phyloP scores from a whole-genome alignment of 1,140 invertebrate species.

The Cyclina sinensis region DNA sequence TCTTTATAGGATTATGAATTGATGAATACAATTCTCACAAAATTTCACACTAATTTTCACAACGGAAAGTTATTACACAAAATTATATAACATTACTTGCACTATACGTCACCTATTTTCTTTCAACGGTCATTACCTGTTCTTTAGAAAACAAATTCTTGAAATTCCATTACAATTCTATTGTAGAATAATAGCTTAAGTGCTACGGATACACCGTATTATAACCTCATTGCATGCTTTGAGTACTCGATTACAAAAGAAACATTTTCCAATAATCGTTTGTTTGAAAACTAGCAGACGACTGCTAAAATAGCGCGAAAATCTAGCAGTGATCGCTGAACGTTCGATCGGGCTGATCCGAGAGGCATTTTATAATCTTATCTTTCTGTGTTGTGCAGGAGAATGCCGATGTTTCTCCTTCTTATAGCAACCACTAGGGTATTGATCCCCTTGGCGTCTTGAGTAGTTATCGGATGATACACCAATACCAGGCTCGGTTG shows the following conservation, averaged over 20 bases:
- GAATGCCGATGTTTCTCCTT: conserved; percentile 9
- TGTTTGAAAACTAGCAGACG: conserved; percentile 24
- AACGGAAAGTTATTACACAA: too few species aligned
- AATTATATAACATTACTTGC: too few species aligned
- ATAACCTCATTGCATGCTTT: conserved; percentile 11
- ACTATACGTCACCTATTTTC: too few species aligned
- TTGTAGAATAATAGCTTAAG: conserved; percentile 12
- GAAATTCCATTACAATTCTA: too few species aligned
- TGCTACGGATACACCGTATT: background rate
- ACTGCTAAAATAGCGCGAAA: conserved; percentile 11
- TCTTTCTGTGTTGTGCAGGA: conserved; percentile 34
- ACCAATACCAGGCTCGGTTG: conserved; percentile 3
- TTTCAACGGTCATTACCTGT: too few species aligned
- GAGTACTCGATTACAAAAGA: conserved; percentile 41
- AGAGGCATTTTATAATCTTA: conserved; percentile 45
- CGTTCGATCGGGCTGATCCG: conserved; percentile 12
- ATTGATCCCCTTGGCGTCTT: conserved; percentile 14
- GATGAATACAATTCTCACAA: too few species aligned
- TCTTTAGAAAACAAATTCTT: too few species aligned
- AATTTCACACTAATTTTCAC: too few species aligned
- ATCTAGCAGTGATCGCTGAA: background rate
- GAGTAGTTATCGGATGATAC: background rate
- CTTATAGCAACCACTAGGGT: conserved; percentile 14
- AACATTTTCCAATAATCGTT: conserved; percentile 56
- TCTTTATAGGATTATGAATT: too few species aligned